Base-by-base conservation (phyloP, 2,113 vertebrate species). In the Psittacus erithacus region DNA sequence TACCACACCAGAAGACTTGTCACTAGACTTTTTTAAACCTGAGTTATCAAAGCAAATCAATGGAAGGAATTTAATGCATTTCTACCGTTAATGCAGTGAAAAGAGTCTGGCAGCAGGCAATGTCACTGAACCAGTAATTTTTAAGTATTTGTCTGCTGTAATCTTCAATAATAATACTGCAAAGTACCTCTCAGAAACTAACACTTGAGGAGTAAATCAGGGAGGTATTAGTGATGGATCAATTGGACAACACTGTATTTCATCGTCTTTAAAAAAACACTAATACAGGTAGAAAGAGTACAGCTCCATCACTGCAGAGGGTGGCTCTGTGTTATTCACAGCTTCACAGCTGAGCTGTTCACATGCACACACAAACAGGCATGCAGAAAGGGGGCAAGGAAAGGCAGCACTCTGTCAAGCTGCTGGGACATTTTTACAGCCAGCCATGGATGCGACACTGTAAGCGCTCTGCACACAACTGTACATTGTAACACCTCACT, bases 241-340 rank as follows among this genome's bases (percentile, higher is more conserved):
- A 1, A 5, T 0, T 43, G 20, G 67, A 53, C 20, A 27, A 44
- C 24, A 53, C 14, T 33, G 1, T 18, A 75, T 71, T 60, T 86
- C 25, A 79, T 28, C 17, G 31, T 27, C 46, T 74, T 92, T 22
- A 52, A 59, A 49, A 73, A 64, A 4, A 2, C 22, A 49, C 11
- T 52, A 69, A 59, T 27, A 64, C 11, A 68, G 43, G 16, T n/a
- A 86, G 68, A 63, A 86, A 81, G 29, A 70, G 46, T 10, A 11
- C 18, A 29, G 13, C 14, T 82, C 71, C 43, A 29, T 4, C 63
- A 69, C 53, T 57, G 74, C 53, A 92, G 78, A 27, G 4, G 6
- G 25, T 25, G 46, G 20, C 39, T 67, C 22, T 50, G 3, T 6
- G 22, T 6, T 0, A 0, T 28, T n/a, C 69, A 39, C 1, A 43